These are phyloP conservation scores for Coreoperca whiteheadi DNA, from an alignment of 2,113 vertebrate species.

Conservation along the genomic window DNA sequence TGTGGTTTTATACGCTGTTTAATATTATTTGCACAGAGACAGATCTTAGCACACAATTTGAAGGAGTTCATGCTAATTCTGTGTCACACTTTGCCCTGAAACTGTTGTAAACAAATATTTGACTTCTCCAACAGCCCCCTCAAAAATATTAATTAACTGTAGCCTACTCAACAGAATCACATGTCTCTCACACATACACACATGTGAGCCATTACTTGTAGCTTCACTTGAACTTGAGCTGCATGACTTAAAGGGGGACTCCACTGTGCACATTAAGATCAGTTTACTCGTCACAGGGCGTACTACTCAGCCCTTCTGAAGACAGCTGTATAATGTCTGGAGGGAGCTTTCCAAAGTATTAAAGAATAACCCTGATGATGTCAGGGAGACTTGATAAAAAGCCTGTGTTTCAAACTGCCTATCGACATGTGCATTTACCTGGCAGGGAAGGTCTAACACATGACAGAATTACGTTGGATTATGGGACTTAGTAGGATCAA, in stretches of 20 bases:
- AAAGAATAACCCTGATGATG: not conserved
- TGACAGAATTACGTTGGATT: not conserved
- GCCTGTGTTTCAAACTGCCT: not conserved
- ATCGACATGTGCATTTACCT: not conserved
- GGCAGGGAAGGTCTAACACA: not conserved
- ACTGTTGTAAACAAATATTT: slow-evolving; percentile 13
- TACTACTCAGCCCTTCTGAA: not conserved
- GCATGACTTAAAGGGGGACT: not conserved
- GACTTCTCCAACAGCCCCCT: not conserved
- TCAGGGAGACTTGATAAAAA: not conserved
- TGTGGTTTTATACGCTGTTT: not conserved
- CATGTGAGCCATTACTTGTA: not conserved
- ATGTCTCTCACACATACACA: not conserved
- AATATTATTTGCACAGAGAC: not conserved
- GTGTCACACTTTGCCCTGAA: not conserved
- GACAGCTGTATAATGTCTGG: not conserved
- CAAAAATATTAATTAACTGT: not conserved
- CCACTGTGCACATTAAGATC: not conserved
- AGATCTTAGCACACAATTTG: slow-evolving; percentile 10
- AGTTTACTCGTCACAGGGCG: not conserved
- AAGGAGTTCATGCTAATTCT: slow-evolving; percentile 9
- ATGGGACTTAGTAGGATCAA: not conserved
- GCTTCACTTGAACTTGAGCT: not conserved
- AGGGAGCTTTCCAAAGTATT: not conserved
- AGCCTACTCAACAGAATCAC: not conserved